Evolutionary conservation across 2,113 vertebrate genomes (phyloP), one percentile per base, ranked within the genome.

Genomic region (Brachyhypopomus gauderio): DNA sequence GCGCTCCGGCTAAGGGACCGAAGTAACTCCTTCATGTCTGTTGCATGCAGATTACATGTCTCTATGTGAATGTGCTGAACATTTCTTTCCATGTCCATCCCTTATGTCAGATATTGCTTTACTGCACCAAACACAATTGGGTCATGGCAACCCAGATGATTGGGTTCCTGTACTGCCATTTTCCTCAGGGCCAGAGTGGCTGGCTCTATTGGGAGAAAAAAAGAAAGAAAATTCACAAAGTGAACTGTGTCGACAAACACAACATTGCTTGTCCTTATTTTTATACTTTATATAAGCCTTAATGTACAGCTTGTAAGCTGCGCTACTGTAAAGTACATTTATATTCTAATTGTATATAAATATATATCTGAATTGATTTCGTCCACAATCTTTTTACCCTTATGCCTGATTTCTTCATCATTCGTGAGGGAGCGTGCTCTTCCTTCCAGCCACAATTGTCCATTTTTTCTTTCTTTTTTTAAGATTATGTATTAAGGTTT

Each of bases 211-310:
- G 30, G 81, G 30, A 59, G 56, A 16, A 81, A 23, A 1, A 70
- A 17, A 8, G 55, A 74, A 87, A 78, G 84, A 90, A 89, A 83
- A 72, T 83, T 88, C 87, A 90, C 88, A 86, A 88, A 90, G 84
- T 89, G 88, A 91, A 79, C 69, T 72, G 67, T 76, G 45, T 36
- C 80, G 80, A 86, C 84, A 86, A 84, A 91, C 90, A 92, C 86
- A 92, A 91, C 92, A 92, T 93, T 88, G 92, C 92, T 94, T 89
- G 91, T 93, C 92, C 93, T 94, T 94, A 93, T 94, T 94, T 94
- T 94, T 94, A 90, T 93, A 94, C 93, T 94, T 94, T 93, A 90
- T 93, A 94, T 92, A 94, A 91, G 93, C 93, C 93, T 94, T 94
- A 94, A 94, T 93, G 93, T 94, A 94, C 93, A 94, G 92, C 90